phyloP scores from a whole-genome alignment of 2,113 vertebrate genomes.

The Tyrannus savana region DNA sequence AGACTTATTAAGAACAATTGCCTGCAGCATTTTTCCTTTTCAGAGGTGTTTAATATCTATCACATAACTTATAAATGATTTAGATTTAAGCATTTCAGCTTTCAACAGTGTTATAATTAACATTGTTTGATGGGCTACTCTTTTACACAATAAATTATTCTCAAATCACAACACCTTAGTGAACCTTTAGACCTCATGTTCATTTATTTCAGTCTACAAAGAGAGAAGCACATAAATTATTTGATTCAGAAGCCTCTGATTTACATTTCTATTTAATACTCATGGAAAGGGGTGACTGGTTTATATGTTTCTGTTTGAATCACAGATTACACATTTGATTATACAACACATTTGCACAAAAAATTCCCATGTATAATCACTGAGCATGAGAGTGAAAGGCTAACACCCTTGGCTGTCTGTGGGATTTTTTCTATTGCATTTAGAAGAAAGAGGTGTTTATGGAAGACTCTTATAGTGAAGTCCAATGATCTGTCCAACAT shows the following conservation, averaged over 20 bases:
- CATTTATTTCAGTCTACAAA: background rate
- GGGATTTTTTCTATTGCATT: background rate
- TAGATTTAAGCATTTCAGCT: conserved; percentile 36
- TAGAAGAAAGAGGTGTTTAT: background rate
- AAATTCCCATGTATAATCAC: background rate
- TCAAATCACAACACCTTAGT: background rate
- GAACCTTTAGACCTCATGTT: background rate
- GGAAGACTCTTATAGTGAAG: background rate
- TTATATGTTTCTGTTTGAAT: background rate
- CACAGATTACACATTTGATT: background rate
- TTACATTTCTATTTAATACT: background rate
- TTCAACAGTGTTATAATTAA: conserved; percentile 48
- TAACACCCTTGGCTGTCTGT: rapidly evolving
- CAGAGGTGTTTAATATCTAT: conserved; percentile 53
- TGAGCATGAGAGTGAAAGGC: background rate
- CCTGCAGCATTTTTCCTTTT: conserved; percentile 60
- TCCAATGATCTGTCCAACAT: background rate
- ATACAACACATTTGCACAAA: background rate
- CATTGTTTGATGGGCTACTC: conserved; percentile 7
- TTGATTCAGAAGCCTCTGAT: background rate
- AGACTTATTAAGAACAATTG: conserved; percentile 42
- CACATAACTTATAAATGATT: conserved; percentile 48
- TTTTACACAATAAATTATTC: conserved; percentile 15
- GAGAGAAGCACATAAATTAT: background rate
- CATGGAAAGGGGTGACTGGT: background rate